Evolutionary conservation across 2,888 invertebrate genomes (phyloP), one percentile per base, ranked within the genome.

Genomic region (Dioctria linearis): DNA sequence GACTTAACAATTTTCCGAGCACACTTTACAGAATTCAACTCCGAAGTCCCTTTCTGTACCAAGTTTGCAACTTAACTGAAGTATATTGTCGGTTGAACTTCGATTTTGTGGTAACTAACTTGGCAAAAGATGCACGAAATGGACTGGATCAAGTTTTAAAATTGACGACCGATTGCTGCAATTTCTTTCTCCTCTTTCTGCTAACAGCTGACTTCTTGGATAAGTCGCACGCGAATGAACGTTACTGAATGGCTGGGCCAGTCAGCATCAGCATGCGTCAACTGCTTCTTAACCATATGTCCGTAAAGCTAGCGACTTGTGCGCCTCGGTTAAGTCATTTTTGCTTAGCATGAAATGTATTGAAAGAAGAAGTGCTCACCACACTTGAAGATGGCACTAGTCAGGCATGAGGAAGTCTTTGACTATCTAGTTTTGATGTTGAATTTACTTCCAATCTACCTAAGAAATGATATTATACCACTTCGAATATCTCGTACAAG

Each of bases 11-110:
- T 11, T 54, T 54, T 54, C n/a, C 54, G 11, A 11, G 9, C 49
- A 9, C 5, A 11, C 54, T 11, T n/a, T n/a, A 11, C 8, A 54
- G 25, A 54, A 8, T n/a, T n/a, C 54, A 46, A 54, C 54, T 54
- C 65, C 57, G 57, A 75, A 66, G 80, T 66, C 46, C 80, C 69
- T 78, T 59, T 78, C 79, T 40, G 75, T 66, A 59, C 69, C 79
- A 81, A 73, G 81, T 75, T 79, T 78, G 9, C 66, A 78, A 76
- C 80, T 80, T 61, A 82, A 82, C 82, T 82, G 78, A 82, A 79
- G 75, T 82, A 59, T 82, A 73, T 80, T 80, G 82, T 78, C 73
- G 80, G 78, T 78, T 80, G 80, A 78, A 79, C 78, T 78, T 73
- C 39, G 80, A 82, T 80, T 82, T 82, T 82, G 80, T 82, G 51